Base-by-base conservation (phyloP, 2,113 vertebrate species). In the Nestor notabilis region DNA sequence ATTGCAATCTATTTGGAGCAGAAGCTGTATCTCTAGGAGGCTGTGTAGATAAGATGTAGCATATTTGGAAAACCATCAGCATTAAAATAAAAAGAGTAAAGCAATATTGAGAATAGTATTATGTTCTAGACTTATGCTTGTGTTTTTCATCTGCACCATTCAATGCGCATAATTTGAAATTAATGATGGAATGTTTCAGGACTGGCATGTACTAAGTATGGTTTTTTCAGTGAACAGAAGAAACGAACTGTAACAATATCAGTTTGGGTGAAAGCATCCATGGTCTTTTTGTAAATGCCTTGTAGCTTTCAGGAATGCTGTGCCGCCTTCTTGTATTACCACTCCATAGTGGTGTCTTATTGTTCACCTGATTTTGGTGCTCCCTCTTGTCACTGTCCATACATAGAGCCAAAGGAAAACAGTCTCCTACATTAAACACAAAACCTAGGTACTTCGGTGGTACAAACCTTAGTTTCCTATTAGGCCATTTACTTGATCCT, bases 131-230 rank as follows among this genome's bases (percentile, higher is more conserved):
- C 47, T 12, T 49, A 4, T 72, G 18, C 10, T 29, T 1, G 0
- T 87, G 28, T 17, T 35, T 68, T 82, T 72, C 15, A 56, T 35
- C 16, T 29, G 18, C 11, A 33, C 61, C 4, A 5, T 61, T 85
- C 52, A 43, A 37, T 52, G 44, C 3, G 4, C 8, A 11, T 69
- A 1, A 60, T 19, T 55, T 72, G 11, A 63, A 85, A 80, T 27
- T 3, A 89, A 39, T 66, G 55, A 75, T 27, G 21, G 19, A 72
- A 65, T 14, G 9, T 15, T 86, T 50, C 33, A 37, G 43, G n/a
- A 46, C 13, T 29, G 35, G 20, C 4, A 9, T 5, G 2, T 41
- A 69, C 47, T 27, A 82, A 5, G 4, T n/a, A 13, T 3, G 1
- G 17, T 29, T 82, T 79, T 90, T 79, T 56, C 39, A 79, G 55